Evolutionary conservation across 1,140 invertebrate species (phyloP), one percentile per base, ranked within the genome.

Genomic region (Tetramorium alpestre): DNA sequence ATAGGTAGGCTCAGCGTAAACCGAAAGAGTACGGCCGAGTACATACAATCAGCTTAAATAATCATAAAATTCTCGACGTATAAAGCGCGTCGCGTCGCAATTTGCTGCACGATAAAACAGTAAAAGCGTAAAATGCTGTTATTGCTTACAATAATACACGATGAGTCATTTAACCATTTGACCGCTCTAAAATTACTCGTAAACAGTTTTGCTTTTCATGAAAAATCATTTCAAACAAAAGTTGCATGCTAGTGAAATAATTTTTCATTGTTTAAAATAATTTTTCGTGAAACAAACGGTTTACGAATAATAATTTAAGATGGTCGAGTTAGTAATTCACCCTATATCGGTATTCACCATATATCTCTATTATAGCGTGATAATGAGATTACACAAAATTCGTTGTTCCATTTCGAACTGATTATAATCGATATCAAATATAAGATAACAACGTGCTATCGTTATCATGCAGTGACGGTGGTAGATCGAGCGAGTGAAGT

Each of bases 61-160:
- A 84, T 84, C 69, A 67, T 73, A 73, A 82, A 82, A 84, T 73
- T 84, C 54, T 75, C 41, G 41, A 49, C 54, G 22, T 18, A 33
- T 62, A 75, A 84, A 80, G 33, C 16, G 41, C 54, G 54, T 25
- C 38, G 73, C 22, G 33, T 49, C 25, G 28, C 47, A 84, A 84
- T 84, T 84, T 75, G 28, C 25, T 22, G 25, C 2, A 7, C 69
- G 80, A 84, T 84, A 73, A 84, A 84, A 58, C 18, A 41, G n/a
- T 22, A 13, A 41, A 47, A 49, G 18, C 4, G 69, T 62, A 49
- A 73, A 75, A 60, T 73, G 33, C 25, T 33, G 80, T 49, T 84
- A 84, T 28, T 60, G 80, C 38, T 47, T 25, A 44, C 25, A 60
- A 73, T 84, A 75, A 75, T 62, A 54, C 18, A 54, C 4, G 51